Percentiles rank a stretch among this genome's conserved stretches.
Evolutionary conservation across 2,797 vertebrate species (phyloP).

Genomic region (Enteromius thamalakanensis): DNA sequence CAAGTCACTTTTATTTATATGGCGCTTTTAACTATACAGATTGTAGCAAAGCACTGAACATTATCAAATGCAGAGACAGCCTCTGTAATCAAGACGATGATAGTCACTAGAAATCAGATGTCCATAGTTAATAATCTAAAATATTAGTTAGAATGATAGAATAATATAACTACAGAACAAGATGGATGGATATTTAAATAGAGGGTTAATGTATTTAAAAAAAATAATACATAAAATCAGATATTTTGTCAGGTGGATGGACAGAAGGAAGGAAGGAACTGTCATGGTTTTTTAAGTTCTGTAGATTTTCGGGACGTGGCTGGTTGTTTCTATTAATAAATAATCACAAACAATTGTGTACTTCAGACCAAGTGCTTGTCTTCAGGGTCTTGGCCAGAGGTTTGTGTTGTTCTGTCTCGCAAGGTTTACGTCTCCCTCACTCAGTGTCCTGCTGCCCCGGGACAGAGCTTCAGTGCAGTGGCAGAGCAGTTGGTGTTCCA

Average conservation of each 20-base stretch:
- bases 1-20: too few species aligned
- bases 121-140: neutral
- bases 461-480: constrained; percentile 59
- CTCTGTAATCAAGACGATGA: too few species aligned
- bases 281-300: neutral
- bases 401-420: neutral
- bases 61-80: too few species aligned
- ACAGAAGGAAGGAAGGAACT: neutral
- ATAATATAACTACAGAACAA: neutral
- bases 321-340: neutral
- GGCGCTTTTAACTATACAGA: too few species aligned
- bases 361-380: neutral
- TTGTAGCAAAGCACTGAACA: too few species aligned
- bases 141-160: neutral
- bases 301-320: neutral
- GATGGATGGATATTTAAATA: neutral
- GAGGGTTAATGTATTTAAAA: too few species aligned
- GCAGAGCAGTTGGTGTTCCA: constrained; percentile 65
- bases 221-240: neutral
- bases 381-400: neutral
- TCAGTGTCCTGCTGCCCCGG: neutral
- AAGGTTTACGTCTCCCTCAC: neutral
- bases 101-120: too few species aligned
- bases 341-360: neutral
- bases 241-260: neutral